phyloP scores from a whole-genome alignment of 1,140 invertebrate species.

The Goniozus legneri region DNA sequence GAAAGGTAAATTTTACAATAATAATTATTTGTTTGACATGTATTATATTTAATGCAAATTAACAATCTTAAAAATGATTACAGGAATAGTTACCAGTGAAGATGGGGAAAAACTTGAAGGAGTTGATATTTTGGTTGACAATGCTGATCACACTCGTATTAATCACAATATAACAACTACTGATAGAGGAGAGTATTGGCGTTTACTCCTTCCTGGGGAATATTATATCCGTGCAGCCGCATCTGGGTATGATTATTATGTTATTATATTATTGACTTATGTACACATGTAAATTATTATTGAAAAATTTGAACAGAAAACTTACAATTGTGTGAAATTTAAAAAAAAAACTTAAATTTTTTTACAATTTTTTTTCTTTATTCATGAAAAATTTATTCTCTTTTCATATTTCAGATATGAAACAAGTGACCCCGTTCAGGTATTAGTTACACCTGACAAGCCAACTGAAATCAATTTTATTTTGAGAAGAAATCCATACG shows the following conservation, averaged over 20 bases:
- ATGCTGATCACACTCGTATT: too few relatives aligned
- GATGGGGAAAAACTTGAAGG: slow-evolving; percentile 59
- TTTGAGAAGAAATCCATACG: slow-evolving; percentile 34
- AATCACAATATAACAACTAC: slow-evolving; percentile 73
- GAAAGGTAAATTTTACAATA: slow-evolving; percentile 58
- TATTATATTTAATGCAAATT: not conserved
- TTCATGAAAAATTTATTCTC: not conserved
- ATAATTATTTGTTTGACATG: not conserved
- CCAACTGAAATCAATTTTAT: slow-evolving; percentile 53
- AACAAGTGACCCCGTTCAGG: slow-evolving; percentile 39
- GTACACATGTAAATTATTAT: slow-evolving; percentile 1
- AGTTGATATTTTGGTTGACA: slow-evolving; percentile 68
- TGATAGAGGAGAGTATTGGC: slow-evolving; percentile 82
- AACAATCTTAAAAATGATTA: slow-evolving; percentile 21
- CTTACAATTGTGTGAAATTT: too few relatives aligned
- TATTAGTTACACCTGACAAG: slow-evolving; percentile 43
- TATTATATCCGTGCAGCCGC: slow-evolving; percentile 71
- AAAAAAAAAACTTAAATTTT: too few relatives aligned
- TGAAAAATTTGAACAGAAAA: too few relatives aligned
- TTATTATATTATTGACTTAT: too few relatives aligned
- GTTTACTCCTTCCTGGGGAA: slow-evolving; percentile 76
- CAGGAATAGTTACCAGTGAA: slow-evolving; percentile 59
- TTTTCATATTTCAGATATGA: slow-evolving; percentile 42
- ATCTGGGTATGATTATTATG: slow-evolving; percentile 63
- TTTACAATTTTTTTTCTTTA: not conserved